Base-by-base conservation (phyloP, 1,140 invertebrate species). In the Procambarus clarkii region DNA sequence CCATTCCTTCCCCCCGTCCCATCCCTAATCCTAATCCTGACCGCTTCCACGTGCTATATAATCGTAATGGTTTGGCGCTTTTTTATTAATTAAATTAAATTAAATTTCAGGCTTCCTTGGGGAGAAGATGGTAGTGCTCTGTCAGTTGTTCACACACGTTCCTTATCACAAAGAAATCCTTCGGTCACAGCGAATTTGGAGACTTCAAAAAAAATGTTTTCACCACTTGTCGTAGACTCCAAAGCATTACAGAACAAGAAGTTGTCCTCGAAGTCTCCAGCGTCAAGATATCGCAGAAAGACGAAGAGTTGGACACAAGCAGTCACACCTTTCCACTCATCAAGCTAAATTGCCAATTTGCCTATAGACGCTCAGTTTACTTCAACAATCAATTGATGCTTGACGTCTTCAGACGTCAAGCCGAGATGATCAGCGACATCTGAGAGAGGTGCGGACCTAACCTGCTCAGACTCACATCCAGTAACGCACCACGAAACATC, bases 271-370 rank as follows among this genome's bases (percentile, higher is more conserved):
- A 86, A 86, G 76, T 86, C 84, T 86, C 71, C 13, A 86, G 64
- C 69, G 71, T 3, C 76, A 69, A 86, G n/a, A 54, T 83, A 83
- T 64, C 50, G 48, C 46, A 83, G 50, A 60, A 83, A 83, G 50
- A 83, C 50, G 24, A 83, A 54, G 48, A 83, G 54, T 83, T 83
- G 81, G 18, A 54, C 48, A 83, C 81, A 83, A 83, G 18, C 81
- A 60, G 81, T 54, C 83, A 86, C 83, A 0, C 60, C 50, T 50
- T 48, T 83, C 81, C 18, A 83, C 81, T 83, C 81, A 24, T 86
- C 83, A 86, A 86, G 9, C 83, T 86, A 69, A 9, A 86, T 86
- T 86, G 64, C 81, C 58, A 83, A 4, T 83, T 83, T 83, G 46
- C 54, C 54, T 83, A 83, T 60, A 83, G 81, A 64, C n/a, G 48